Base-by-base conservation (phyloP, 1,140 invertebrate genomes). In the Drosophila ohnishii region DNA sequence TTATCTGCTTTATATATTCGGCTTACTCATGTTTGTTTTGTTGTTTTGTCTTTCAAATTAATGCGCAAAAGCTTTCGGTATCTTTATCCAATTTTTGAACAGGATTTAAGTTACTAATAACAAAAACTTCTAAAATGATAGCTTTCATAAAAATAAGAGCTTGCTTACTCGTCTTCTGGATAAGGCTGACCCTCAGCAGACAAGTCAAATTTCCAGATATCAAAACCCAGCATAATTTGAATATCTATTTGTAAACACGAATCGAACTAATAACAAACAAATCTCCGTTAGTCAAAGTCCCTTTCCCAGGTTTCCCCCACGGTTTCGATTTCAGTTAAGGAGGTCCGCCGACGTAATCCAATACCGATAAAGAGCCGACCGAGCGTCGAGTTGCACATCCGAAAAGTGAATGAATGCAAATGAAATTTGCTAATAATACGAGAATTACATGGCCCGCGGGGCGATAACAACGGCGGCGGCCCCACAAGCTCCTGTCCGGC, bases 361-460 rank as follows among this genome's bases (percentile, higher is more conserved):
- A 71, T 45, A 44, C 25, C 42, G 34, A 22, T 11, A 28, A 13
- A 40, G 32, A 34, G 25, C n/a, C 42, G 34, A 44, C 35, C 64
- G 19, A 53, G 53, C 37, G 69, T 60, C 22, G 35, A 28, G 65
- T 72, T 59, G 44, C 69, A 72, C 69, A 72, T 59, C 69, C 65
- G 66, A 72, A 72, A 71, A 40, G 35, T 25, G 51, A 71, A 70
- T 71, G 67, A 71, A 71, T 72, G 66, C 69, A 72, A 72, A 71
- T 71, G 69, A 71, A 65, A 59, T 72, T 72, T 30, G 69, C 69
- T 72, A 71, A 71, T 72, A 71, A 71, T 50, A 72, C 16, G 32
- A 55, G 62, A 66, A 66, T 72, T 72, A 71, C 53, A 59, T 71
- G 69, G 66, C 30, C 65, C 30, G 51, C 19, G 4, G 30, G 62